Evolutionary conservation across 2,797 vertebrate genomes (phyloP).

Genomic region (Poliocrania exsul): DNA sequence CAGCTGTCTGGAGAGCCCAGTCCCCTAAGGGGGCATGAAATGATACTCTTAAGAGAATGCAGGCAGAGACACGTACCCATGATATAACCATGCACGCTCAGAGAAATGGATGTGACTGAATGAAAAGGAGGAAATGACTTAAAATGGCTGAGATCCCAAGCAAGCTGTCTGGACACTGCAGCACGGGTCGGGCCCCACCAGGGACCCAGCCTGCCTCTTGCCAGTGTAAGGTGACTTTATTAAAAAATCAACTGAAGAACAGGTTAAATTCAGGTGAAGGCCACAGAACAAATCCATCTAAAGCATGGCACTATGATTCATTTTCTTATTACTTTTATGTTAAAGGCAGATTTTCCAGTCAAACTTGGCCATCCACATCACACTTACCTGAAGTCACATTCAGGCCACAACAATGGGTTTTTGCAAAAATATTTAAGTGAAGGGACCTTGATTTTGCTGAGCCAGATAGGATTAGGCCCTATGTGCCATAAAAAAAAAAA

Average conservation of each 20-base stretch:
- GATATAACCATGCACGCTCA: fast-evolving
- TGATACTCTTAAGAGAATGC: background rate
- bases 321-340: background rate
- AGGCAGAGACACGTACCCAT: background rate
- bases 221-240: background rate
- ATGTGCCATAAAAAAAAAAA: background rate
- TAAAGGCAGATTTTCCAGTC: background rate
- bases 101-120: constrained; percentile 19
- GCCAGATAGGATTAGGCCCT: fast-evolving
- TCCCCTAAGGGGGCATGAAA: constrained; percentile 9
- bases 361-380: fast-evolving
- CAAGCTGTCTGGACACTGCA: background rate
- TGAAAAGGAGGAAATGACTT: constrained; percentile 53
- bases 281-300: background rate
- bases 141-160: constrained; percentile 45
- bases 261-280: background rate
- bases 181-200: fast-evolving
- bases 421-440: background rate
- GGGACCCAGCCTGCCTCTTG: background rate
- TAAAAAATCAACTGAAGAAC: background rate
- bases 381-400: background rate
- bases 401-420: background rate
- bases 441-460: fast-evolving
- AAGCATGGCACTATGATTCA: background rate
- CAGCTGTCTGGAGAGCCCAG: background rate